These are phyloP conservation scores for Scaptomyza tumidula DNA, from an alignment of 2,888 invertebrate genomes.

Conservation along the genomic window DNA sequence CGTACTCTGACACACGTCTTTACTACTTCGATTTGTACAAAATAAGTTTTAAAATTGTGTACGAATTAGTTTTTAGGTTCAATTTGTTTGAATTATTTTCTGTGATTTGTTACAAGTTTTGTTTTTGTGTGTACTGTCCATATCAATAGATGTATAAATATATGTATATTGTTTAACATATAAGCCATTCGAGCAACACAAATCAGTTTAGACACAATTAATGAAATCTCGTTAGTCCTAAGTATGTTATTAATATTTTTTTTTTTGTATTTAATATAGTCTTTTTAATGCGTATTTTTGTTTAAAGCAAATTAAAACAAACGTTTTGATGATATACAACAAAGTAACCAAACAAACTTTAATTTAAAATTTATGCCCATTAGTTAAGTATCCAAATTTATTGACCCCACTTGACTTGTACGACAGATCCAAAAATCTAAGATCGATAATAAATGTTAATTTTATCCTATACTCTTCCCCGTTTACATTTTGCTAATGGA, in stretches of 20 bases:
- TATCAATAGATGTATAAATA: conserved; percentile 15
- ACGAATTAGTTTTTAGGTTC: conserved; percentile 26
- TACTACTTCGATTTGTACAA: neutral
- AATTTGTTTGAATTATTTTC: conserved; percentile 46
- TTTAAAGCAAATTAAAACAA: conserved; percentile 1
- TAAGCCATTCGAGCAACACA: conserved; percentile 21
- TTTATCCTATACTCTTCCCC: conserved; percentile 15
- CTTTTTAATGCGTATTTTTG: conserved; percentile 2
- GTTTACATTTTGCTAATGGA: conserved; percentile 23
- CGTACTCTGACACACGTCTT: too few relatives aligned
- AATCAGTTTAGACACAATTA: conserved; percentile 13
- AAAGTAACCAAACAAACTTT: too few relatives aligned
- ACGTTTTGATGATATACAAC: too few relatives aligned
- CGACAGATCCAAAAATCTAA: conserved; percentile 16
- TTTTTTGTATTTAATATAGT: conserved; percentile 3
- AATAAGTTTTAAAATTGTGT: conserved; percentile 4
- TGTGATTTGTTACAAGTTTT: conserved; percentile 69
- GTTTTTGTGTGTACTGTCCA: conserved; percentile 22
- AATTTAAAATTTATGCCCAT: neutral
- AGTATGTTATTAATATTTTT: conserved; percentile 2
- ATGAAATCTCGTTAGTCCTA: conserved; percentile 34
- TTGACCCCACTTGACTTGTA: conserved; percentile 9
- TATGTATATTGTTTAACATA: conserved; percentile 10
- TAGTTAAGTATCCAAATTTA: neutral
- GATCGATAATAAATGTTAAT: too few relatives aligned